Base-by-base conservation (phyloP, 2,888 invertebrate species). In the Aphidoletes aphidimyza region DNA sequence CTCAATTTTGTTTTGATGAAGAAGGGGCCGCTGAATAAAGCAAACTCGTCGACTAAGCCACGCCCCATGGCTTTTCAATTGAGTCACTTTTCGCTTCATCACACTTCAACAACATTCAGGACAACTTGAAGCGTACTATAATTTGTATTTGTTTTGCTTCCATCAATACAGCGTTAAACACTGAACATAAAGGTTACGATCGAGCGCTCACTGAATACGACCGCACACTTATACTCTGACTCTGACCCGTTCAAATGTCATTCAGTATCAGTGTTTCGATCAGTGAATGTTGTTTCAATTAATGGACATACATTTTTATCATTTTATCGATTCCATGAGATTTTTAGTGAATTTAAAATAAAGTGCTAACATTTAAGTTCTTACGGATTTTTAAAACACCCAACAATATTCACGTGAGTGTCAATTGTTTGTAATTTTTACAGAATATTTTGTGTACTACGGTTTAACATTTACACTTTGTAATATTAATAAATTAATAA, bases 141-240 rank as follows among this genome's bases (percentile, higher is more conserved):
- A 69, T 30, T 69, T 26, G 30, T 69, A 14, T 69, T 30, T 30
- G 30, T 34, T 69, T 69, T 30, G 69, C 22, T 14, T 30, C 14
- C 34, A 42, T 42, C n/a, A n/a, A n/a, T 54, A 54, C 54, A 54
- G 6, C 22, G 42, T 42, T 42, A 34, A 69, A 69, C 22, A 37
- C 6, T 22, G 37, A 37, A 81, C 47, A 78, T 36, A 81, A 81
- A 81, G 81, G 37, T 81, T 81, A 22, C 26, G 81, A 81, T 81
- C 81, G 37, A 22, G 22, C 37, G 81, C 81, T 37, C 81, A 22
- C n/a, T 37, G 81, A 36, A 22, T 37, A 37, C 37, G n/a, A 78
- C 19, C 22, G n/a, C 37, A n/a, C 9, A 9, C n/a, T 19, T 81
- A 34, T 14, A 14, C 69, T 3, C 36, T 69, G 34, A 30, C 34